Percentiles rank a stretch among this genome's conserved stretches.
Conservation (phyloP, 2,888 invertebrate genomes). For the Timandra comae region DNA sequence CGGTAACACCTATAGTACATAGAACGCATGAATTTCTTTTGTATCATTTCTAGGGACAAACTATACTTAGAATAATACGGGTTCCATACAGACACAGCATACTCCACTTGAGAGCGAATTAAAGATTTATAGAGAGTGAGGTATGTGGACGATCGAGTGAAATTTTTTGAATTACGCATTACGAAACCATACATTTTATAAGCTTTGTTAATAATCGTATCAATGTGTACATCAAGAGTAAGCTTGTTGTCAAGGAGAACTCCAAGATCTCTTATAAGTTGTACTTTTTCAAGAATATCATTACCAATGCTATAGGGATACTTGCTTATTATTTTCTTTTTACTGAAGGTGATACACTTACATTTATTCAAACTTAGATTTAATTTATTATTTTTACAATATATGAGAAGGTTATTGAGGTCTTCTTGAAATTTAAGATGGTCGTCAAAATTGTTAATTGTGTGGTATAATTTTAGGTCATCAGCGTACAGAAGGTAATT, state of each 20-base stretch:
- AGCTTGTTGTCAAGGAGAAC: constrained; percentile 1
- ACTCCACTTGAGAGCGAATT: constrained; percentile 18
- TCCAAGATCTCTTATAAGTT: too few species aligned
- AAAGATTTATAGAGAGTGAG: constrained; percentile 2
- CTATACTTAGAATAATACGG: constrained; percentile 15
- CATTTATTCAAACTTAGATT: constrained; percentile 7
- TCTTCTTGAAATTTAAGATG: too few species aligned
- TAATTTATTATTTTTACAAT: constrained; percentile 3
- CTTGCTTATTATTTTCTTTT: too few species aligned
- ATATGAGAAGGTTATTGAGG: background rate
- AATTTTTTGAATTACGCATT: background rate
- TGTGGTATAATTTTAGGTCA: constrained; percentile 3
- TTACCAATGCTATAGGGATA: too few species aligned
- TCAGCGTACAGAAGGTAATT: constrained; percentile 6
- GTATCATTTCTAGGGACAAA: constrained; percentile 2
- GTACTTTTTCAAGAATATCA: too few species aligned
- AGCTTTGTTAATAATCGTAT: background rate
- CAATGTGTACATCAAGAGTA: constrained; percentile 1
- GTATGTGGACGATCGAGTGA: background rate
- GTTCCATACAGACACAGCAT: constrained; percentile 11
- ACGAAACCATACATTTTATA: too few species aligned
- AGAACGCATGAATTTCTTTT: constrained; percentile 14
- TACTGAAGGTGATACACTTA: background rate
- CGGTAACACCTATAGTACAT: background rate
- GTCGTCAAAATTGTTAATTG: too few species aligned